phyloP scores from a whole-genome alignment of 2,113 vertebrate species.

The Azemiops feae region DNA sequence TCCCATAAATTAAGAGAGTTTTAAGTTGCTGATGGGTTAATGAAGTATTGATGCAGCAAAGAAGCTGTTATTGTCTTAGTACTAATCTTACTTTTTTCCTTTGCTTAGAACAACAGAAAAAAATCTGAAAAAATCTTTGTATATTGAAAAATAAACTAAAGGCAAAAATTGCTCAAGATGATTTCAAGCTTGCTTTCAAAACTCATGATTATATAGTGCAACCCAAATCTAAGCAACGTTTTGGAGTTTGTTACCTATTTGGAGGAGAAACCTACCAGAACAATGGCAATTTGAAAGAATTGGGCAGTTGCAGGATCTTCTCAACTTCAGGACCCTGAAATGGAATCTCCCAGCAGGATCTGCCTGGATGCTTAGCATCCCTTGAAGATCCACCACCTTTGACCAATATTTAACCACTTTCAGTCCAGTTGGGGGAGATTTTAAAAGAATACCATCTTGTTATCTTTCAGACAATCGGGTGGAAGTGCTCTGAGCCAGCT shows the following conservation, averaged over 20 bases:
- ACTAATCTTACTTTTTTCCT: neutral
- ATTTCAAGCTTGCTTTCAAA: neutral
- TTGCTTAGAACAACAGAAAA: neutral
- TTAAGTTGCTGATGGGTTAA: neutral
- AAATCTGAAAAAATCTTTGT: neutral
- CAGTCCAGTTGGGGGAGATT: neutral
- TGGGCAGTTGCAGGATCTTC: neutral
- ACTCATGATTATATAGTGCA: neutral
- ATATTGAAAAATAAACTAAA: neutral
- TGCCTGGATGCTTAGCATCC: neutral
- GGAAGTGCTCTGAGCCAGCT: neutral
- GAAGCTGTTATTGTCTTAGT: neutral
- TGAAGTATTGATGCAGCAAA: neutral
- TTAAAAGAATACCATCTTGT: neutral
- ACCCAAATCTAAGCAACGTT: neutral
- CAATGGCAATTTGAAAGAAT: neutral
- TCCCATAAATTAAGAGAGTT: neutral
- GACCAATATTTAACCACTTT: neutral
- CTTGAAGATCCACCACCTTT: neutral
- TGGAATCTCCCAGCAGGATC: neutral
- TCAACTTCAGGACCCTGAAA: neutral
- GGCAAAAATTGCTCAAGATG: neutral
- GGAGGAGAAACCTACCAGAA: neutral
- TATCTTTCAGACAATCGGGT: neutral
- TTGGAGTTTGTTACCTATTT: neutral